Percentiles rank a stretch among this genome's conserved stretches.
phyloP scores from a whole-genome alignment of 2,797 vertebrate genomes.

The Poecilia wingei region DNA sequence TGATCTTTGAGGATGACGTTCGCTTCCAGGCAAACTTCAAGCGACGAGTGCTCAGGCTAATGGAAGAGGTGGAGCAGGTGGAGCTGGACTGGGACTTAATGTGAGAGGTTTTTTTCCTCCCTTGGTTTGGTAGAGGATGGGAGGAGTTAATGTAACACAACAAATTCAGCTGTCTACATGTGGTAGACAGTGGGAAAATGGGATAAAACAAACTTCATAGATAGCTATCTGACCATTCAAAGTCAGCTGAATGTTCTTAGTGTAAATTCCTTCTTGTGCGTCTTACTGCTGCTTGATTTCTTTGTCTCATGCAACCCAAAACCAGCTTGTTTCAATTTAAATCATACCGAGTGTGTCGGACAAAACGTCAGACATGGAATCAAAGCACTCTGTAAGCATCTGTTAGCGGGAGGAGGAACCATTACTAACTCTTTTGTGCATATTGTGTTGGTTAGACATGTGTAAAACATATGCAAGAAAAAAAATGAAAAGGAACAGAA shows the following conservation, averaged over 20 bases:
- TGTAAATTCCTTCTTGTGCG: neutral
- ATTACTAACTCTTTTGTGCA: neutral
- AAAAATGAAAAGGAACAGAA: neutral
- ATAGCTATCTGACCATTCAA: neutral
- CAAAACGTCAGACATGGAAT: neutral
- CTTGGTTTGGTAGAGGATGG: neutral
- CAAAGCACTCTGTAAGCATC: conserved; percentile 1
- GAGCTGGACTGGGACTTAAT: conserved; percentile 93
- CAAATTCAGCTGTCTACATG: neutral
- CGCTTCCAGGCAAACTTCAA: conserved; percentile 94
- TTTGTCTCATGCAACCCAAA: conserved; percentile 1
- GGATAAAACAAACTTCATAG: neutral
- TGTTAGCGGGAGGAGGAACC: neutral
- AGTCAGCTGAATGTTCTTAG: neutral
- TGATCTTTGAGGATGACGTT: conserved; percentile 92
- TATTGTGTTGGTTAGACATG: conserved; percentile 8
- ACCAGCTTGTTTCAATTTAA: conserved; percentile 13
- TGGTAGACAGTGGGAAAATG: neutral
- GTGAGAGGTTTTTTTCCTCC: conserved; percentile 71
- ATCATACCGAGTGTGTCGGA: neutral
- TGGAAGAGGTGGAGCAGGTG: conserved; percentile 85
- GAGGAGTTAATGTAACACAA: neutral
- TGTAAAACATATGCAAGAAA: conserved; percentile 24
- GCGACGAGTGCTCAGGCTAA: conserved; percentile 80
- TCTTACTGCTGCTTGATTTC: neutral